Percentiles rank a stretch among this genome's conserved stretches.
Conservation (phyloP, 2,113 vertebrate species). For the Heteronetta atricapilla region DNA sequence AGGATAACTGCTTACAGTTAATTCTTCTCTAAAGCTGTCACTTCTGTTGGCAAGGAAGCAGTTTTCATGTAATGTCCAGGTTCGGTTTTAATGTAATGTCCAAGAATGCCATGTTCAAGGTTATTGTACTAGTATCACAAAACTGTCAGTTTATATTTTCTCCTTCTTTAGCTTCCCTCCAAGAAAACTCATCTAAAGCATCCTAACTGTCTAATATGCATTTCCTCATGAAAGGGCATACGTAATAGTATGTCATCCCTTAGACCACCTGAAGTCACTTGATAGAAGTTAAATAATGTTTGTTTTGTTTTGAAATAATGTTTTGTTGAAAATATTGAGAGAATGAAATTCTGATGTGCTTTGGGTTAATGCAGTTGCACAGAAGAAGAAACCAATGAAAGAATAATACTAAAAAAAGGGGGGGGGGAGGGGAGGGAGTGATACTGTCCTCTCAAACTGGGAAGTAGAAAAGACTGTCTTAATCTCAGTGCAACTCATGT, state of each 20-base stretch:
- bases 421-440: no score
- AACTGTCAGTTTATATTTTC: not conserved
- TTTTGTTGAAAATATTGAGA: not conserved
- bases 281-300: not conserved
- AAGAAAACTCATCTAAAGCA: not conserved
- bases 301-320: not conserved
- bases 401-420: not conserved
- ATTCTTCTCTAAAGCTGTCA: not conserved
- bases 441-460: not conserved
- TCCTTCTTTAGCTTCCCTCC: not conserved
- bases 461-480: not conserved
- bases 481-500: not conserved
- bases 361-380: not conserved
- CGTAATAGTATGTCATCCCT: not conserved
- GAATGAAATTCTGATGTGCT: not conserved
- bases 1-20: not conserved
- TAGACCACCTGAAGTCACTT: not conserved
- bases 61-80: no score
- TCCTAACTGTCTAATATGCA: not conserved
- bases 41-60: not conserved
- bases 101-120: not conserved
- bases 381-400: not conserved
- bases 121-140: not conserved
- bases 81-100: not conserved
- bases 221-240: not conserved